Conservation (phyloP, 2,113 vertebrate species). For the Tyto alba region DNA sequence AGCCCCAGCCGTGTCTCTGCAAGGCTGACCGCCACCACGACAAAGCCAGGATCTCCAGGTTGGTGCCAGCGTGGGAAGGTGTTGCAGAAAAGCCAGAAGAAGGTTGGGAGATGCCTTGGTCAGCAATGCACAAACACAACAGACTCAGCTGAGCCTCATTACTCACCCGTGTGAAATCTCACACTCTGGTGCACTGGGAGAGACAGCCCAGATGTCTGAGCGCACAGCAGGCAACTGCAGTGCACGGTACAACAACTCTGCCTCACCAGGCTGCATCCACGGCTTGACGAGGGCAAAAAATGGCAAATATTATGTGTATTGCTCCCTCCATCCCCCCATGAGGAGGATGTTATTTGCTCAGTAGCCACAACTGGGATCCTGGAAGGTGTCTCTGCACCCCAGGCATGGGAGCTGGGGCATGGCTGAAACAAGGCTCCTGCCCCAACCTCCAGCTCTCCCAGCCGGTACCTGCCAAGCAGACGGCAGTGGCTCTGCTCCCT, state of each 20-base stretch:
- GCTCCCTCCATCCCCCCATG: neutral
- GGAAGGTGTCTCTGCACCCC: neutral
- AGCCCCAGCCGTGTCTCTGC: neutral
- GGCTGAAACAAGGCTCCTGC: rapidly evolving
- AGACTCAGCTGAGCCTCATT: neutral
- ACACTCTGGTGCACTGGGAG: neutral
- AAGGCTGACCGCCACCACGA: rapidly evolving
- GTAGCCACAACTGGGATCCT: neutral
- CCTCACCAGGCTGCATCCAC: neutral
- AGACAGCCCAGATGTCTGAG: neutral
- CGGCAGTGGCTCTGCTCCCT: neutral
- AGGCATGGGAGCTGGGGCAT: neutral
- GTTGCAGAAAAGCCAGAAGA: neutral
- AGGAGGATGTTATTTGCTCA: neutral
- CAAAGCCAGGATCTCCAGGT: neutral
- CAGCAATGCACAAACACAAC: neutral
- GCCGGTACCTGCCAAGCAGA: neutral
- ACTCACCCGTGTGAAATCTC: neutral
- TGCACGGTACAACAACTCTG: rapidly evolving
- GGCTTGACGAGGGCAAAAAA: rapidly evolving
- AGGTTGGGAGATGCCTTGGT: neutral
- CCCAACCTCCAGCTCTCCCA: rapidly evolving
- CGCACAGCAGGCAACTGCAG: neutral
- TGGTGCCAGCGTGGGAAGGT: rapidly evolving
- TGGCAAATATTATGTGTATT: too few relatives aligned